Evolutionary conservation across 2,888 invertebrate genomes (phyloP).

Genomic region (Erebia ligea): DNA sequence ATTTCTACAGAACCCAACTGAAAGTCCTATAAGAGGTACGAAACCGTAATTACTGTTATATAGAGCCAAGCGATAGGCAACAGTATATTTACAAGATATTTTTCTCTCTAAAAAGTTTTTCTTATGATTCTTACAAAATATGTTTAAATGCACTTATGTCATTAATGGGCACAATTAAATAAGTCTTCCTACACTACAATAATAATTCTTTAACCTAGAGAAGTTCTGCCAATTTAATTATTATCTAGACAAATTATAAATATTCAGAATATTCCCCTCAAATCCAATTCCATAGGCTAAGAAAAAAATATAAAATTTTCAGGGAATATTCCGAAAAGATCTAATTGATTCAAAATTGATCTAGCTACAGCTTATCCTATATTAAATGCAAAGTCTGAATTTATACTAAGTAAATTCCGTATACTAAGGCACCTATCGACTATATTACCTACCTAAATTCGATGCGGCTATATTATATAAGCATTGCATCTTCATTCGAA

Average conservation of each 20-base stretch:
- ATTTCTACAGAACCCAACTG: conserved; percentile 82
- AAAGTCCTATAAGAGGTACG: conserved; percentile 68
- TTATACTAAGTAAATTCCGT: conserved; percentile 42
- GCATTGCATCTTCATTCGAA: conserved; percentile 40
- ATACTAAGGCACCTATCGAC: conserved; percentile 30
- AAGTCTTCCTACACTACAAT: conserved; percentile 29
- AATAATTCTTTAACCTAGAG: conserved; percentile 32
- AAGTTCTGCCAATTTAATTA: conserved; percentile 33
- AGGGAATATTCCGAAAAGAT: conserved; percentile 76
- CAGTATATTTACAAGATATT: conserved; percentile 68
- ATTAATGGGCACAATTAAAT: conserved; percentile 43
- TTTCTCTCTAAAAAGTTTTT: conserved; percentile 20
- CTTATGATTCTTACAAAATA: conserved; percentile 20
- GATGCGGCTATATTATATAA: conserved; percentile 49
- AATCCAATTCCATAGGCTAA: conserved; percentile 52
- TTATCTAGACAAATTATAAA: conserved; percentile 42
- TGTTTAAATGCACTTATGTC: conserved; percentile 21
- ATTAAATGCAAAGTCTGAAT: conserved; percentile 68
- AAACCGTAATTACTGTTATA: conserved; percentile 50
- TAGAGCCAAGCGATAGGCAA: conserved; percentile 51
- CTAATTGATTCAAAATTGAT: conserved; percentile 34
- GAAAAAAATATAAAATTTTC: conserved; percentile 48
- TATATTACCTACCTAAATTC: conserved; percentile 46
- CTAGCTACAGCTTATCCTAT: conserved; percentile 48
- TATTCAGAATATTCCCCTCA: conserved; percentile 77